These are phyloP conservation scores for Neoscelio sp. DNA, from an alignment of 2,888 invertebrate species.

Conservation along the genomic window DNA sequence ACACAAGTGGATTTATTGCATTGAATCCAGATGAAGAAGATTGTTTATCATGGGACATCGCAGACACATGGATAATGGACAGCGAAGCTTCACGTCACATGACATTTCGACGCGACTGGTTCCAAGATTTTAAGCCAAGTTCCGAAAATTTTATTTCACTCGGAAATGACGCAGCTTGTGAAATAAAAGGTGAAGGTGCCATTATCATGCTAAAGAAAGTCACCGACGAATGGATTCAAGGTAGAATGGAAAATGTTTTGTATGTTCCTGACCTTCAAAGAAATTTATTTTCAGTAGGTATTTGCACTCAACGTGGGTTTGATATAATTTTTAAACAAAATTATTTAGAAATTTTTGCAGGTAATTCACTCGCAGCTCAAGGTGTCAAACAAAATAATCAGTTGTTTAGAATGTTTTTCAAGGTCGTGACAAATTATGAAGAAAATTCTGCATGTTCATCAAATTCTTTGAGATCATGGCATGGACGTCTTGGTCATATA, in stretches of 20 bases:
- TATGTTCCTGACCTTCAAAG: conserved; percentile 22
- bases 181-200: conserved; percentile 34
- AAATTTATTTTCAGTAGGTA: conserved; percentile 35
- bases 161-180: conserved; percentile 19
- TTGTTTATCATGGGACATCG: not conserved
- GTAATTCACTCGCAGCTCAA: not conserved
- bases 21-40: not conserved
- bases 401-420: conserved; percentile 17
- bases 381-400: conserved; percentile 7
- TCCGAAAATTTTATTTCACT: conserved; percentile 8
- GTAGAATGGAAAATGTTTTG: conserved; percentile 35
- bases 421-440: not conserved
- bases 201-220: conserved; percentile 20
- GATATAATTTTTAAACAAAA: conserved; percentile 3
- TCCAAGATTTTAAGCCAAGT: not conserved
- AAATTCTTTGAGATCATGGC: conserved; percentile 19
- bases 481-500: conserved; percentile 24
- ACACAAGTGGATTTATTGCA: conserved; percentile 8
- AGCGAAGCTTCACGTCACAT: conserved; percentile 36
- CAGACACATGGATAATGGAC: conserved; percentile 25
- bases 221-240: conserved; percentile 20
- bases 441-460: not conserved
- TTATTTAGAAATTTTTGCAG: conserved; percentile 6
- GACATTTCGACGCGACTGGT: conserved; percentile 36
- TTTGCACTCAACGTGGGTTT: conserved; percentile 15